Percentiles rank a stretch among this genome's conserved stretches.
Evolutionary conservation across 2,888 invertebrate species (phyloP).

Genomic region (Andricus quercusramuli): DNA sequence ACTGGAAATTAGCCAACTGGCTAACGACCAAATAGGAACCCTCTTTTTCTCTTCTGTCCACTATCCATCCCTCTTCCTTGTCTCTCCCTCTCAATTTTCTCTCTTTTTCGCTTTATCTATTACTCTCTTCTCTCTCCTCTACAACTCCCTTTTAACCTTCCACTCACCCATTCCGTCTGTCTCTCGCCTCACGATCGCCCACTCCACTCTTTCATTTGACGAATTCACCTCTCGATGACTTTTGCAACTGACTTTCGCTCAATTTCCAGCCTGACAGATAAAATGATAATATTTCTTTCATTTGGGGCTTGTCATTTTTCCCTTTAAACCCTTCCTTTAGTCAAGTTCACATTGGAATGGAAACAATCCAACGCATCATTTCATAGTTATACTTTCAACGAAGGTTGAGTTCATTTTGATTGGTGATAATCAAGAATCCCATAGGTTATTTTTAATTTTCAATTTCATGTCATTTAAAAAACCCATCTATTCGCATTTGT

Average conservation of each 20-base stretch:
- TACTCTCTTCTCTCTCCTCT: slow-evolving; percentile 17
- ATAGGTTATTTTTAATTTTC: background rate
- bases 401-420: slow-evolving; percentile 5
- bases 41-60: slow-evolving; percentile 57
- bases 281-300: slow-evolving; percentile 41
- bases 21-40: slow-evolving; percentile 77
- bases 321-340: background rate
- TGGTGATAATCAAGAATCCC: background rate
- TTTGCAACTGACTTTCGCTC: slow-evolving; percentile 36
- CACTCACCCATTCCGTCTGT: slow-evolving; percentile 31
- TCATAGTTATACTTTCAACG: slow-evolving; percentile 6
- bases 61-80: slow-evolving; percentile 50
- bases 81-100: slow-evolving; percentile 51
- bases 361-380: slow-evolving; percentile 18
- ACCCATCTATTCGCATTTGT: too few species aligned
- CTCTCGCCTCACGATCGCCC: slow-evolving; percentile 32
- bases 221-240: slow-evolving; percentile 40
- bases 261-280: slow-evolving; percentile 27
- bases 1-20: slow-evolving; percentile 79
- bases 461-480: too few species aligned
- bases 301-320: slow-evolving; percentile 9
- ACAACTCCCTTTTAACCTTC: slow-evolving; percentile 39
- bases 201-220: slow-evolving; percentile 39
- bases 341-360: background rate
- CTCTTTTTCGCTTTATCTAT: background rate